Evolutionary conservation across 2,888 invertebrate species (phyloP).

Genomic region (Willowsia nigromaculata): DNA sequence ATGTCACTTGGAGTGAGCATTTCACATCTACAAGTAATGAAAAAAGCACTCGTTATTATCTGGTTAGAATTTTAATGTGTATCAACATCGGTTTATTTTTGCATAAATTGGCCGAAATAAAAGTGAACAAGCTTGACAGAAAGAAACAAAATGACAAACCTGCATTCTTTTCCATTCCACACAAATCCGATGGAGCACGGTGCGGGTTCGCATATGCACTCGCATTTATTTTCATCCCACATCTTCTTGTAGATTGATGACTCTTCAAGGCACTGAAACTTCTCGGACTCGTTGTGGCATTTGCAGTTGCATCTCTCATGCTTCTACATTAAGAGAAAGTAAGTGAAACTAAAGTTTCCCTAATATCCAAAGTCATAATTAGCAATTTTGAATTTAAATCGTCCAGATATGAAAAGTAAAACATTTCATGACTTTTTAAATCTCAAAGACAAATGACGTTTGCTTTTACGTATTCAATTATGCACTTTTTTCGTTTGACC

Average conservation of each 20-base stretch:
- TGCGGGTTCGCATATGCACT: constrained; percentile 55
- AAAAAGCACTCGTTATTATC: not conserved
- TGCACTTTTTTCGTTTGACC: too few species aligned
- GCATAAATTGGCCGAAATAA: not conserved
- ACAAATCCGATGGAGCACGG: constrained; percentile 15
- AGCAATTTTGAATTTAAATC: too few species aligned
- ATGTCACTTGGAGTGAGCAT: constrained; percentile 1
- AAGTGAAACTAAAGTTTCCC: not conserved
- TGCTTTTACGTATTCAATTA: too few species aligned
- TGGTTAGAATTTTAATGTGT: not conserved
- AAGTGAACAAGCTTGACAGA: not conserved
- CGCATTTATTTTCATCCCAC: constrained; percentile 69
- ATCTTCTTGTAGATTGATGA: not conserved
- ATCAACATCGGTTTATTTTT: not conserved
- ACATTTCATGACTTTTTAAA: too few species aligned
- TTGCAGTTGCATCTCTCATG: constrained; percentile 65
- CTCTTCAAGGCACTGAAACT: constrained; percentile 38
- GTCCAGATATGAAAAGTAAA: too few species aligned
- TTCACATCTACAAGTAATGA: not conserved
- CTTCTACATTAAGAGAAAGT: constrained; percentile 10
- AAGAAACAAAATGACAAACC: constrained; percentile 30
- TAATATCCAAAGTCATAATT: too few species aligned
- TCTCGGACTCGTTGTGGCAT: constrained; percentile 57
- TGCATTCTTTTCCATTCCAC: constrained; percentile 64
- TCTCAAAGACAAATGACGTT: too few species aligned